A percentile compares a stretch with the other conserved stretches of the same genome.
These are phyloP conservation scores for Eunapius fragilis DNA, from an alignment of 37 sponge, comb jelly and placozoan genomes.

Conservation along the genomic window DNA sequence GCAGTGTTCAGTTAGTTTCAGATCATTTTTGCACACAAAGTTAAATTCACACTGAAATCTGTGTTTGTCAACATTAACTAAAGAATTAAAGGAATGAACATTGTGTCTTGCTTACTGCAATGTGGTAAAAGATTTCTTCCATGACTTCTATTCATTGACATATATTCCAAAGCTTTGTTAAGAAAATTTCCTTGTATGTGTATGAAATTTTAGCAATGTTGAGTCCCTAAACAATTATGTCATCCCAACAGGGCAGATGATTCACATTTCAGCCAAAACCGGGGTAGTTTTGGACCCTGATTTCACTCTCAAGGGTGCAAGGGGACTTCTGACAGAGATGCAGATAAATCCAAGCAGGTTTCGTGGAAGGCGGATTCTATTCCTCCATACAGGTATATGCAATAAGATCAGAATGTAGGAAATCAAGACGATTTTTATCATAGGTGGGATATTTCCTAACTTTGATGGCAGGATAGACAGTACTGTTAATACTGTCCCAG, in stretches of 20 bases:
- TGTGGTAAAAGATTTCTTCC: no score
- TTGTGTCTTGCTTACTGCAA: no score
- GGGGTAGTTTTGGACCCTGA: not conserved
- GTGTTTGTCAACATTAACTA: no score
- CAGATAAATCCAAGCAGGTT: not conserved
- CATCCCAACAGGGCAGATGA: not conserved
- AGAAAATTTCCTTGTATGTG: not conserved
- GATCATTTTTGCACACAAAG: no score
- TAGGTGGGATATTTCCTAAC: not conserved
- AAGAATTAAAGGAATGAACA: no score
- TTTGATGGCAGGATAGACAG: not conserved
- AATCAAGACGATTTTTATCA: not conserved
- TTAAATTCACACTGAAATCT: no score
- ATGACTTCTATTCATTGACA: no score
- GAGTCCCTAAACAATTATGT: no score
- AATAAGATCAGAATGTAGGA: not conserved
- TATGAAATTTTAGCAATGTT: not conserved
- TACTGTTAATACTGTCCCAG: not conserved
- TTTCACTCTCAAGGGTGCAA: not conserved
- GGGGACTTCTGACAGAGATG: not conserved
- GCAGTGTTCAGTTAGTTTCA: no score
- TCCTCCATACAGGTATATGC: not conserved
- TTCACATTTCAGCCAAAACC: not conserved
- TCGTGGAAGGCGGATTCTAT: not conserved
- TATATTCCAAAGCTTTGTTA: no score